phyloP scores from a whole-genome alignment of 2,888 invertebrate genomes.

The Keiferia lycopersicella region DNA sequence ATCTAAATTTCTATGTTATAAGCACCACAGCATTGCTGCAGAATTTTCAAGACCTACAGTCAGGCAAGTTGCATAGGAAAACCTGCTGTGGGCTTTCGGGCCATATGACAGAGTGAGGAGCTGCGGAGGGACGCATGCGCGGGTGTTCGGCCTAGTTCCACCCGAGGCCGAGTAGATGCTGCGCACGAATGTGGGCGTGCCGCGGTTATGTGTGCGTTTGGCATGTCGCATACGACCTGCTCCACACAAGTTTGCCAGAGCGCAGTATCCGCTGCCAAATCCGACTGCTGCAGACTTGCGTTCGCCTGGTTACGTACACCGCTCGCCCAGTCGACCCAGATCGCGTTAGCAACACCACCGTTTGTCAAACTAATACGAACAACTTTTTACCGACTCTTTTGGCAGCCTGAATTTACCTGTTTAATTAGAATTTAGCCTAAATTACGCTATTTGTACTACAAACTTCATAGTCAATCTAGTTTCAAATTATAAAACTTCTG shows the following conservation, averaged over 20 bases:
- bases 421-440: neutral
- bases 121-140: constrained; percentile 49
- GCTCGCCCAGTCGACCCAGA: constrained; percentile 57
- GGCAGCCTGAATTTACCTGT: neutral
- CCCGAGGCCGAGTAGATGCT: constrained; percentile 43
- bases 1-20: too few relatives aligned
- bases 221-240: constrained; percentile 47
- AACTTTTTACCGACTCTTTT: constrained; percentile 1
- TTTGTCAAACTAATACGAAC: constrained; percentile 14
- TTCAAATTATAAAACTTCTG: too few relatives aligned
- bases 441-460: neutral
- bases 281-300: neutral
- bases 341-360: constrained; percentile 38
- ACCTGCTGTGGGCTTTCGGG: neutral
- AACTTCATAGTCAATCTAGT: neutral
- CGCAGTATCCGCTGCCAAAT: neutral
- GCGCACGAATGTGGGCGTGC: constrained; percentile 29
- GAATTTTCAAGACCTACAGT: too few relatives aligned
- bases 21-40: too few relatives aligned
- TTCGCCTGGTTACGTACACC: constrained; percentile 36
- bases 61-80: too few relatives aligned
- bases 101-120: neutral
- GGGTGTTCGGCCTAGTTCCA: constrained; percentile 65
- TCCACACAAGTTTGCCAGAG: neutral
- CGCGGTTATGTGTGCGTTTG: constrained; percentile 52